Evolutionary conservation across 2,113 vertebrate genomes (phyloP), one percentile per base, ranked within the genome.

Genomic region (Herpetotheres cachinnans): DNA sequence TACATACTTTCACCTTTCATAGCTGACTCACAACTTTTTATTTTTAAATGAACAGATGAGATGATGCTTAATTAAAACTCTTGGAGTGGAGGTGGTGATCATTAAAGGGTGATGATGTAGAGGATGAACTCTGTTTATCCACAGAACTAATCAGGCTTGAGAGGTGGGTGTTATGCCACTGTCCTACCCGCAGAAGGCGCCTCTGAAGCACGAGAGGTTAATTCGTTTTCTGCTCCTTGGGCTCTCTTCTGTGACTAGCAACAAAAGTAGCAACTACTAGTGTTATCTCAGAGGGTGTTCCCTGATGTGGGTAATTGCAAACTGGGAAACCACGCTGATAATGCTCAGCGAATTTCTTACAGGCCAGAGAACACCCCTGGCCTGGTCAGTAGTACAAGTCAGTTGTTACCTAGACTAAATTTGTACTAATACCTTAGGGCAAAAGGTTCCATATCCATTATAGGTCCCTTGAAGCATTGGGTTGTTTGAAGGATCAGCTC

Each of bases 141-240:
- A 30, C 54, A 65, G 56, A 86, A 72, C 21, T 82, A 34, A 84
- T 84, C 2, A 4, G 62, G 44, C 26, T 80, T 85, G 74, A 88
- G 70, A 86, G n/a, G 20, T 87, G 62, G 29, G 21, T 80, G 62
- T 91, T 83, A 55, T n/a, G 62, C 73, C 49, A 44, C 74, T 66
- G 42, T 76, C 89, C 89, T 76, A 36, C 38, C 54, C 8, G 4
- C 46, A 93, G 80, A 89, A 84, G 56, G 55, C 4, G 3, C 59
- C 29, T 92, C 93, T 87, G 70, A 94, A 96, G 62, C 83, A 80
- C 66, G 77, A 88, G 78, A 77, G 78, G 70, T 96, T 95, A 96
- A 94, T 90, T 89, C 0, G 0, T 87, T 87, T 87, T 94, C 49
- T 26, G 20, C 70, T 87, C 74, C 86, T 88, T 89, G 81, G 81